A percentile compares a stretch with the other conserved stretches of the same genome.
phyloP scores from a whole-genome alignment of 2,113 vertebrate genomes.

The Otus sunia region DNA sequence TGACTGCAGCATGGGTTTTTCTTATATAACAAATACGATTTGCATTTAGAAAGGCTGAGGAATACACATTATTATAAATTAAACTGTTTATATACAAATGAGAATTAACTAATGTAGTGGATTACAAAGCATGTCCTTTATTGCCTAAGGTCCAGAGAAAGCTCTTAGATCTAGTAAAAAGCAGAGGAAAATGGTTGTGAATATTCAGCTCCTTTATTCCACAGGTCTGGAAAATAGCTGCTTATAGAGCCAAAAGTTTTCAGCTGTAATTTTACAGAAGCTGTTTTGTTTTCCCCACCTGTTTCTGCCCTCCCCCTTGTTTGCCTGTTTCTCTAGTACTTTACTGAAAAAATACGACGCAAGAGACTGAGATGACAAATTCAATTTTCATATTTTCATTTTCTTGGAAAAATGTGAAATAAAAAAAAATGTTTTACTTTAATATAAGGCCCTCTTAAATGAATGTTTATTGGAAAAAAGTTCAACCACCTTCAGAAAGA shows the following conservation, averaged over 20 bases:
- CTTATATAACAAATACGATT: background rate
- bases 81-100: background rate
- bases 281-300: background rate
- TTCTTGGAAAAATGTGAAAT: background rate
- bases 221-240: background rate
- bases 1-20: background rate
- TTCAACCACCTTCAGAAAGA: background rate
- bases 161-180: background rate
- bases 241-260: background rate
- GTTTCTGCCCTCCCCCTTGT: background rate
- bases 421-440: background rate
- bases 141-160: background rate
- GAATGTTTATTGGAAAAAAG: background rate
- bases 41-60: slow-evolving; percentile 12
- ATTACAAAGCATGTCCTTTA: background rate
- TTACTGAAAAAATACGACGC: background rate
- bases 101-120: background rate
- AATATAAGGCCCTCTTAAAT: background rate
- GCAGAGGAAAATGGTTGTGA: background rate
- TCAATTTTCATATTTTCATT: background rate
- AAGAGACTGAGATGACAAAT: background rate
- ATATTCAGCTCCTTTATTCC: background rate
- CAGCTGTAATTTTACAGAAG: background rate
- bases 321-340: background rate
- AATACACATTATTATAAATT: background rate